A percentile compares a stretch with the other conserved stretches of the same genome.
phyloP scores from a whole-genome alignment of 1,140 invertebrate species.

The Goniozus legneri region DNA sequence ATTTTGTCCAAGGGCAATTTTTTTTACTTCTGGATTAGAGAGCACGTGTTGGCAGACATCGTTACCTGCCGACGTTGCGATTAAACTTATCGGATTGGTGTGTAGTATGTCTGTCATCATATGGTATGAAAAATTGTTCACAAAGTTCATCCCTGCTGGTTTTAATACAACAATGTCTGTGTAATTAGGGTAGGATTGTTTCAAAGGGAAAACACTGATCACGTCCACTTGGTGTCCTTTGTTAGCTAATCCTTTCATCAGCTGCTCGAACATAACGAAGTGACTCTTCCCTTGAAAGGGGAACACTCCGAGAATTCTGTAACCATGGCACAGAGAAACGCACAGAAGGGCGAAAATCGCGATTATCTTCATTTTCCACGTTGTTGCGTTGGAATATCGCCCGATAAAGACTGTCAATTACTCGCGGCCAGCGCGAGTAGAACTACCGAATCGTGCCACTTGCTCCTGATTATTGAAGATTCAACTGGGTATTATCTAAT shows the following conservation, averaged over 20 bases:
- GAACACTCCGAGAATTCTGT: constrained; percentile 47
- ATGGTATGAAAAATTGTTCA: constrained; percentile 29
- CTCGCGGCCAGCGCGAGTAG: neutral
- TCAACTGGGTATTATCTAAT: no score
- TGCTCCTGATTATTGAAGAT: no score
- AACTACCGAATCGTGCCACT: neutral
- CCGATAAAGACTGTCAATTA: neutral
- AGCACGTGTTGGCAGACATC: constrained; percentile 14
- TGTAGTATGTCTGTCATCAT: neutral
- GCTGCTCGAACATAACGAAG: constrained; percentile 53
- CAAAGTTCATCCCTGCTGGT: neutral
- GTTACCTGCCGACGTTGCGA: constrained; percentile 3
- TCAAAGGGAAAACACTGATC: constrained; percentile 53
- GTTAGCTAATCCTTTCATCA: constrained; percentile 56
- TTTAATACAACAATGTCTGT: constrained; percentile 43
- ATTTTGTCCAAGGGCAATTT: constrained; percentile 14
- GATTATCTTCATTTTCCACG: constrained; percentile 10
- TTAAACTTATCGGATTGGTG: rapidly evolving
- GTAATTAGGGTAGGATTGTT: constrained; percentile 52
- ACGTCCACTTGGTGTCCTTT: constrained; percentile 60
- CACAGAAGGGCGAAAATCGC: neutral
- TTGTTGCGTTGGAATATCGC: neutral
- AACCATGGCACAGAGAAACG: constrained; percentile 18
- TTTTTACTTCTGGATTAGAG: constrained; percentile 1
- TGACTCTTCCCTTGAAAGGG: constrained; percentile 57